phyloP scores from a whole-genome alignment of 1,140 invertebrate genomes.

The Apis mellifera region DNA sequence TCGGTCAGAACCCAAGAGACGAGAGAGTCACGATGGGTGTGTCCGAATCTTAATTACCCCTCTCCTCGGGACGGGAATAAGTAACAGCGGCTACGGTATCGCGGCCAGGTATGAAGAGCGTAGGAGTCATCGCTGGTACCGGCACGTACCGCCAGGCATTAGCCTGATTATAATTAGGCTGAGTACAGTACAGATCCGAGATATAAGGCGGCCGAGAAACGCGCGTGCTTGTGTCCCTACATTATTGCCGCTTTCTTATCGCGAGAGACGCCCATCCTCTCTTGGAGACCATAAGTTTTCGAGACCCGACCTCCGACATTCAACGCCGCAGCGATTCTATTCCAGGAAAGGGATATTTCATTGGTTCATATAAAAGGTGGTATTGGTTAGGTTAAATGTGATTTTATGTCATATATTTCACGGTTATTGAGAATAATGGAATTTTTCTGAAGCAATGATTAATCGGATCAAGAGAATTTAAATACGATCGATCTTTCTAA shows the following conservation, averaged over 20 bases:
- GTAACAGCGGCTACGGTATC: slow-evolving; percentile 70
- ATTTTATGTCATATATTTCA: no score
- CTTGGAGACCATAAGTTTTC: slow-evolving; percentile 54
- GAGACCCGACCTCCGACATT: neutral
- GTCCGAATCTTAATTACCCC: slow-evolving; percentile 82
- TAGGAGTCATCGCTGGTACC: slow-evolving; percentile 56
- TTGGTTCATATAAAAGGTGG: neutral
- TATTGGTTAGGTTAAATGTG: neutral
- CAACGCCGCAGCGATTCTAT: neutral
- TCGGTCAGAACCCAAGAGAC: slow-evolving; percentile 79
- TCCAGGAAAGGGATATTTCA: neutral
- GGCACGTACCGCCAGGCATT: slow-evolving; percentile 74
- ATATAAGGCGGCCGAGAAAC: slow-evolving; percentile 72
- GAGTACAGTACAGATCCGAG: slow-evolving; percentile 79
- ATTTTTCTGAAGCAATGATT: no score
- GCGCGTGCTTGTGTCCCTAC: slow-evolving; percentile 52
- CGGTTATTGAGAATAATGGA: no score
- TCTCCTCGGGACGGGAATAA: slow-evolving; percentile 71
- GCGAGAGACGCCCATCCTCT: slow-evolving; percentile 44
- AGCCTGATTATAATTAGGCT: slow-evolving; percentile 82
- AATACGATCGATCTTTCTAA: no score
- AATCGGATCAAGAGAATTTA: no score
- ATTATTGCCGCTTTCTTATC: slow-evolving; percentile 68
- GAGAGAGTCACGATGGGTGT: slow-evolving; percentile 78
- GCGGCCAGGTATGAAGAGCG: slow-evolving; percentile 68